phyloP scores from a whole-genome alignment of 2,113 vertebrate species.

The Bombycilla garrulus region DNA sequence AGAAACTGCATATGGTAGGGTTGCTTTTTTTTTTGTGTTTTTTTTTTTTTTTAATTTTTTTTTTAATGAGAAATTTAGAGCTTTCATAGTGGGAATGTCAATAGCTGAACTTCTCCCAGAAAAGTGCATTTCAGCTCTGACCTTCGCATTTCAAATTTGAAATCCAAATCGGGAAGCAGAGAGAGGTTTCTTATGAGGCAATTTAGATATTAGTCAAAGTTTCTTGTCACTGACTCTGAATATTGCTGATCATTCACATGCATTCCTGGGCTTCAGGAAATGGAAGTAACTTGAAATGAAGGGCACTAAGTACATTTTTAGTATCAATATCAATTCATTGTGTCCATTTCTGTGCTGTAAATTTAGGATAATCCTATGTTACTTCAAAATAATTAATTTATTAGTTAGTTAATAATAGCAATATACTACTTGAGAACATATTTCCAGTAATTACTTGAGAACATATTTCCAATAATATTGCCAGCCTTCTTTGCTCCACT shows the following conservation, averaged over 20 bases:
- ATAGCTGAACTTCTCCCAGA: neutral
- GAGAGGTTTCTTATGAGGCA: neutral
- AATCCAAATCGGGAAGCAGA: neutral
- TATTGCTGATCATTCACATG: neutral
- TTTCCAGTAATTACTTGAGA: neutral
- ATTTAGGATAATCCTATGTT: neutral
- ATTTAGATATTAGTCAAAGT: neutral
- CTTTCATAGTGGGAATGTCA: neutral
- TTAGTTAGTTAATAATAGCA: neutral
- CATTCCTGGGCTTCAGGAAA: neutral
- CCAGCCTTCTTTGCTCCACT: neutral
- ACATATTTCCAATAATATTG: neutral
- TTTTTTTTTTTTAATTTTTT: too few species aligned
- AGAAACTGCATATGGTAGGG: neutral
- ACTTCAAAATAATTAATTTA: neutral
- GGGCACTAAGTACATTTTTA: neutral
- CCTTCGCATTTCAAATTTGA: neutral
- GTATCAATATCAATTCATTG: neutral
- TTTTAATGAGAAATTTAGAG: neutral
- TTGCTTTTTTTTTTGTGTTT: neutral
- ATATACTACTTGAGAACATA: neutral
- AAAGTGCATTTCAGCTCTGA: neutral
- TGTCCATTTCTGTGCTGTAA: neutral
- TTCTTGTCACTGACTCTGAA: neutral
- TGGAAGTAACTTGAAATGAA: neutral